Conservation (phyloP, 2,888 invertebrate genomes). For the Noctua janthina region DNA sequence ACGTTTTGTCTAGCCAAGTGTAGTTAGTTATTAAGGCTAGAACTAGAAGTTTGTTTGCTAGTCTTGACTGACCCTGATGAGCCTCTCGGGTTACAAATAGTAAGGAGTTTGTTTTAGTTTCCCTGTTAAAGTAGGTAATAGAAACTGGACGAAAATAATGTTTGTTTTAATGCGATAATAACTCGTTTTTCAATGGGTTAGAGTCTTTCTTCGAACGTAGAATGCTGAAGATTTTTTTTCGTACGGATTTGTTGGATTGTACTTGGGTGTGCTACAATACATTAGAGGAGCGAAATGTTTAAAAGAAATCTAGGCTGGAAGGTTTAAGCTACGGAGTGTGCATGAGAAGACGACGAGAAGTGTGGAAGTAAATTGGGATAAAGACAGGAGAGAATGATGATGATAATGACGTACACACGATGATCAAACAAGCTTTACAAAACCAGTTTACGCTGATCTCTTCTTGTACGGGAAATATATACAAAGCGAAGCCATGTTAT, state of each 20-base stretch:
- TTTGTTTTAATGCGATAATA: conserved; percentile 42
- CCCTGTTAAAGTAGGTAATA: conserved; percentile 52
- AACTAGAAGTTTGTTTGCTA: conserved; percentile 53
- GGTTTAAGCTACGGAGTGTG: background rate
- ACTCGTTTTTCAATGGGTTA: conserved; percentile 14
- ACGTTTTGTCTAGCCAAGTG: conserved; percentile 15
- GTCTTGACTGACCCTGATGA: conserved; percentile 59
- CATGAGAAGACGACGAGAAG: too few species aligned
- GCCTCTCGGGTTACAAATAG: conserved; percentile 60
- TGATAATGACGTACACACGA: too few species aligned
- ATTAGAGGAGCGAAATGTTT: background rate
- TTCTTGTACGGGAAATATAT: too few species aligned
- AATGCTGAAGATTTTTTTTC: background rate
- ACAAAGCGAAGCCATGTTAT: too few species aligned
- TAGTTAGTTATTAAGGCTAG: conserved; percentile 54
- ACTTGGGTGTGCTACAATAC: background rate
- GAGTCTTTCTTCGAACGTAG: conserved; percentile 7
- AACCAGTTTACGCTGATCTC: too few species aligned
- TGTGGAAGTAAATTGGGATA: too few species aligned
- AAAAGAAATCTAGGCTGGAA: background rate
- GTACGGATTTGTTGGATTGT: background rate
- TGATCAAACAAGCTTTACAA: too few species aligned
- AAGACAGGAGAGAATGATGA: too few species aligned
- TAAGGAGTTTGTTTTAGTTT: conserved; percentile 47
- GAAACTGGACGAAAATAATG: conserved; percentile 37